These are phyloP conservation scores for Chironomus tepperi DNA, from an alignment of 1,140 invertebrate genomes.

Conservation along the genomic window DNA sequence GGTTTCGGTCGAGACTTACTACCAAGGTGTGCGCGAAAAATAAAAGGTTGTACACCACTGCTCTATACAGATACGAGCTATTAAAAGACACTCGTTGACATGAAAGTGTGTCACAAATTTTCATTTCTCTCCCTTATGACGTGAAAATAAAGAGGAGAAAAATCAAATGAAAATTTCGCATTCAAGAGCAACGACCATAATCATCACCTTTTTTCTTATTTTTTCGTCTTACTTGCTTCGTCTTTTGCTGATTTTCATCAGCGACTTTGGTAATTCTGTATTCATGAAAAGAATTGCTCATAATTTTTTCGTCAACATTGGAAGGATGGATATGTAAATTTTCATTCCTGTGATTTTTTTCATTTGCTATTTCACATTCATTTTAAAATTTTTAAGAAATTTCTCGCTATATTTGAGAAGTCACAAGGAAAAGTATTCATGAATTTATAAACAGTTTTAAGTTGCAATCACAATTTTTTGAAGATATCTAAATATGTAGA, in stretches of 20 bases:
- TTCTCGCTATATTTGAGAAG: not conserved
- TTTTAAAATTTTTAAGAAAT: not conserved
- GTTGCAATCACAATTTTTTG: too few species aligned
- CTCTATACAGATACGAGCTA: too few species aligned
- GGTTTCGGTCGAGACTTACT: too few species aligned
- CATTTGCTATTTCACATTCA: not conserved
- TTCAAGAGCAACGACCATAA: conserved; percentile 16
- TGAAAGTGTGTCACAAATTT: too few species aligned
- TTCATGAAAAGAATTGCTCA: conserved; percentile 4
- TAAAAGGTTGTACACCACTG: too few species aligned
- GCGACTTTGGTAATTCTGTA: not conserved
- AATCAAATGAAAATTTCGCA: not conserved
- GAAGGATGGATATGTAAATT: not conserved
- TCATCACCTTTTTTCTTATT: not conserved
- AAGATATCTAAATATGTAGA: too few species aligned
- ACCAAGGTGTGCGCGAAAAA: too few species aligned
- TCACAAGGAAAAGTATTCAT: not conserved
- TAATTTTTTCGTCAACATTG: conserved; percentile 18
- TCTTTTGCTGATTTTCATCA: not conserved
- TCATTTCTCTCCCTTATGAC: too few species aligned
- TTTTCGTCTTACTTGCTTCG: not conserved
- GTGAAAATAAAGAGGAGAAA: not conserved
- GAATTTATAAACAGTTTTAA: too few species aligned
- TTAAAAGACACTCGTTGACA: too few species aligned
- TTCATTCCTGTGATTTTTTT: not conserved